Evolutionary conservation across 2,888 invertebrate genomes (phyloP), one percentile per base, ranked within the genome.

Genomic region (Peribatodes rhomboidaria): DNA sequence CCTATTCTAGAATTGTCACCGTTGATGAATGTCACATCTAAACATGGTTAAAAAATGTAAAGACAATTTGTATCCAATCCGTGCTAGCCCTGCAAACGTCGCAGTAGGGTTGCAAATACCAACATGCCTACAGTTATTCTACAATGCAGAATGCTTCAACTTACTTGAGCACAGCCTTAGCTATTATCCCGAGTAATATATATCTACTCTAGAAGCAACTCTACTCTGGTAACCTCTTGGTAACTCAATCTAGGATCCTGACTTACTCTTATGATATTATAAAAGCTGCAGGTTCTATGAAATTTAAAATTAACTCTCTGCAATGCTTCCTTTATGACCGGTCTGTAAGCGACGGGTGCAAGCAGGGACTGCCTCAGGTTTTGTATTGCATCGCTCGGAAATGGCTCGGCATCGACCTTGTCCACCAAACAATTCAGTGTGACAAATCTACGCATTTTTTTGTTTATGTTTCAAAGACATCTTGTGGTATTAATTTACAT

Each of bases 381-480:
- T 79, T 88, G 88, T 31, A 89, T 77, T 39, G 79, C 82, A 83
- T 87, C 81, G 69, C 79, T 85, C n/a, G 84, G 80, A 66, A 85
- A 87, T n/a, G 77, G 68, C 47, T 84, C 81, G 22, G 75, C 70
- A 57, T 87, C 85, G 71, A 84, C 81, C 60, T 74, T 75, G 68
- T 89, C 86, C 64, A 82, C 79, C 62, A 89, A 80, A 76, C 82
- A 81, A 75, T 88, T 86, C 56, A 88, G 76, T 68, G 84, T 78
- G 65, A 82, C 79, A 76, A 88, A 86, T 81, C 76, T 90, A 81
- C 83, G 84, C 92, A 91, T 92, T 76, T 86, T 90, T 85, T 73
- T 79, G 76, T 75, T 68, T 79, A 75, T 72, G 68, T 71, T 72
- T 71, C 71, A 67, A 59, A 71, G 41, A 69, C 75, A 79, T 79